Evolutionary conservation across 2,797 vertebrate species (phyloP).

Genomic region (Huso huso): DNA sequence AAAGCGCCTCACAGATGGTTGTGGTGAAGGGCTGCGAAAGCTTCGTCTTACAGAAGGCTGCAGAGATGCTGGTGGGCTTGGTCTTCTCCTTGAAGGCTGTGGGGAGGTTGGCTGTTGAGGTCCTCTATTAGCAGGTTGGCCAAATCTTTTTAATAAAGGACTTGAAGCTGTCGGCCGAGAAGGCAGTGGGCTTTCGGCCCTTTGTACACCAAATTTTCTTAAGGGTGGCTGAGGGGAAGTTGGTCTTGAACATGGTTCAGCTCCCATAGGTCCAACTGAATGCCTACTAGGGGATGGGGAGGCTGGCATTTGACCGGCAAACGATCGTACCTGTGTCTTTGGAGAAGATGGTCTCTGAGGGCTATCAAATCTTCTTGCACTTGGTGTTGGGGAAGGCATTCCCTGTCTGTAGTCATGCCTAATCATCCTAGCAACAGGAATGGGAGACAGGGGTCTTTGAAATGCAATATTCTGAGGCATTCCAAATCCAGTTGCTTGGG

Average conservation of each 20-base stretch:
- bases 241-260: constrained; percentile 33
- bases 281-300: constrained; percentile 54
- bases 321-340: constrained; percentile 40
- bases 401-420: neutral
- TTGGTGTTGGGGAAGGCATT: constrained; percentile 43
- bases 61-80: constrained; percentile 31
- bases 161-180: constrained; percentile 30
- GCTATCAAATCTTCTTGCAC: constrained; percentile 39
- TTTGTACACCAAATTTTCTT: constrained; percentile 27
- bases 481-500: too few relatives aligned
- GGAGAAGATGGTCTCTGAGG: constrained; percentile 55
- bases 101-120: constrained; percentile 15
- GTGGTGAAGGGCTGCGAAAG: constrained; percentile 41
- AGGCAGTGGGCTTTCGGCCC: constrained; percentile 15
- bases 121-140: constrained; percentile 24
- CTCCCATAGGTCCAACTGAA: constrained; percentile 43
- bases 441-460: constrained; percentile 31
- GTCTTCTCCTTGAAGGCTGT: constrained; percentile 29
- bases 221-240: constrained; percentile 31
- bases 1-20: constrained; percentile 42
- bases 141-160: constrained; percentile 37
- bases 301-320: constrained; percentile 25
- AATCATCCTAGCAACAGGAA: constrained; percentile 33
- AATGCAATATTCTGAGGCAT: constrained; percentile 22
- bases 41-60: constrained; percentile 36